Conservation (phyloP, 2,113 vertebrate species). For the Muscicapa adusta region DNA sequence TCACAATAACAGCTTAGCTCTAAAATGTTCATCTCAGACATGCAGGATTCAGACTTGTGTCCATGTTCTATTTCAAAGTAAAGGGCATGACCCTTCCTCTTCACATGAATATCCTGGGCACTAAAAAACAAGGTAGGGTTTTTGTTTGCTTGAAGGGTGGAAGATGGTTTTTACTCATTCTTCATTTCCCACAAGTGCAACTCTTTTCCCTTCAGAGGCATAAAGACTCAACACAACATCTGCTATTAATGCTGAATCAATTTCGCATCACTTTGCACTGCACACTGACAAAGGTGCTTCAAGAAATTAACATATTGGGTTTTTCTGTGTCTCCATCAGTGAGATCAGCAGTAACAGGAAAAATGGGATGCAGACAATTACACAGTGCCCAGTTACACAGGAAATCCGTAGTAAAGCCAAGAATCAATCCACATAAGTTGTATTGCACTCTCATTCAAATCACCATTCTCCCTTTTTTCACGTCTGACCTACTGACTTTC, state of each 20-base stretch:
- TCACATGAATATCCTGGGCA: neutral
- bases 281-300: neutral
- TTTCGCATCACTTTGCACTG: neutral
- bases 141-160: neutral
- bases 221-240: neutral
- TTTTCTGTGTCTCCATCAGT: neutral
- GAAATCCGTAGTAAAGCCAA: neutral
- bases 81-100: neutral
- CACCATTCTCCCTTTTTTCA: neutral
- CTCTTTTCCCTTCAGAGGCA: neutral
- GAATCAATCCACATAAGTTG: neutral
- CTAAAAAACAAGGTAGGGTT: neutral
- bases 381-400: neutral
- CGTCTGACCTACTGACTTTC: neutral
- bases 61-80: neutral
- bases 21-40: neutral
- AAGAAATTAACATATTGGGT: neutral
- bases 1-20: neutral
- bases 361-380: neutral
- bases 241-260: neutral
- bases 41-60: neutral
- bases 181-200: neutral
- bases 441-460: neutral
- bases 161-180: neutral
- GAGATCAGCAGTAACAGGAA: neutral